Evolutionary conservation across 53 echinoderm and acorn worm genomes (phyloP).

Genomic region (Glandiceps talaboti): DNA sequence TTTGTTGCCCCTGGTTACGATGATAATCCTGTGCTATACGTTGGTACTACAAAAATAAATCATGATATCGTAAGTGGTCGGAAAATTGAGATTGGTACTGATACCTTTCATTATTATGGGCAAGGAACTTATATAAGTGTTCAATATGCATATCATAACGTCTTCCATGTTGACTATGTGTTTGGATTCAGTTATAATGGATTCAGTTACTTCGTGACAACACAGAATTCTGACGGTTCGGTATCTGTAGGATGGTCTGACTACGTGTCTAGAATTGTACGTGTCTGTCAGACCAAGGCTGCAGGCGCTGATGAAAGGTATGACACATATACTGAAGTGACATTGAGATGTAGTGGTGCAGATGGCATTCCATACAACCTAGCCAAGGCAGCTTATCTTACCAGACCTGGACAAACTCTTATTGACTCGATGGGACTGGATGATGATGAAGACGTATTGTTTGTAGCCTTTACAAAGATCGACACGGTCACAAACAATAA

Average conservation of each 20-base stretch:
- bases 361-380: background rate
- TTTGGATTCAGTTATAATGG: background rate
- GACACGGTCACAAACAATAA: background rate
- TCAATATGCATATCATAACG: background rate
- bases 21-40: background rate
- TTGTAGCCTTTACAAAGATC: background rate
- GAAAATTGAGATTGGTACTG: background rate
- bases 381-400: background rate
- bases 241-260: background rate
- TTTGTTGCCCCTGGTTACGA: background rate
- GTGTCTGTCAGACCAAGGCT: background rate
- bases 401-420: background rate
- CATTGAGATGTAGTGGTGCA: background rate
- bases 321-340: background rate
- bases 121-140: background rate
- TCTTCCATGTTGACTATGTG: background rate
- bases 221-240: background rate
- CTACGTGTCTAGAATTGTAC: background rate
- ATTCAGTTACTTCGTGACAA: background rate
- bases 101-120: too few relatives aligned
- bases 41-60: background rate
- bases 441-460: background rate
- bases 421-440: background rate
- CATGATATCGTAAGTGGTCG: background rate
- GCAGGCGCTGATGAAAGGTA: background rate